These are phyloP conservation scores for Halictus rubicundus DNA, from an alignment of 1,140 invertebrate genomes.

Conservation along the genomic window DNA sequence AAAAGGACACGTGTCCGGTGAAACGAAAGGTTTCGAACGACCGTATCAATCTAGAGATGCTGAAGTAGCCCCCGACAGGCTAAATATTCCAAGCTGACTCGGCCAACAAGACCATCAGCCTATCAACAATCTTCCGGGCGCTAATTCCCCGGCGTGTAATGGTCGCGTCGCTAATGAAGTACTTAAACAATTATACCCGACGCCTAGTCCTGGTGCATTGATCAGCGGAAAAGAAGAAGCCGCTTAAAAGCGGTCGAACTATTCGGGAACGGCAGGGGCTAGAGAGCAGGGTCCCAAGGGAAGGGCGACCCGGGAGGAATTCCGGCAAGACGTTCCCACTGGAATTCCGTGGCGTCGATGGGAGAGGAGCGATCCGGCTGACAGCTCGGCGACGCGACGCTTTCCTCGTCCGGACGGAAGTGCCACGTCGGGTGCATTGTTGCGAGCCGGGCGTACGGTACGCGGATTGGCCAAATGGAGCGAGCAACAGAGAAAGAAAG, in stretches of 20 bases:
- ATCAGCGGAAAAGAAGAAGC: neutral
- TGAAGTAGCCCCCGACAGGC: no score
- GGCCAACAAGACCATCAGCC: no score
- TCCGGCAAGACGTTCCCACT: conserved; percentile 18
- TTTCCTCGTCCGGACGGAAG: conserved; percentile 68
- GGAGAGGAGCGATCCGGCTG: conserved; percentile 21
- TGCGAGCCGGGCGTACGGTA: conserved; percentile 55
- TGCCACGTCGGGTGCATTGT: conserved; percentile 71
- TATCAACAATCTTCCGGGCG: no score
- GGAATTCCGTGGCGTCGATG: conserved; percentile 33
- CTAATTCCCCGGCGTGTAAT: no score
- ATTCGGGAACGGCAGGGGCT: neutral
- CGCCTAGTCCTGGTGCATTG: neutral
- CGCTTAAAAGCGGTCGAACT: neutral
- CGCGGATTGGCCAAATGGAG: conserved; percentile 71
- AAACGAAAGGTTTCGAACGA: no score
- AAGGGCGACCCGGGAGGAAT: neutral
- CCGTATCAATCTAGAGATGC: no score
- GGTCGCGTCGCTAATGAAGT: neutral
- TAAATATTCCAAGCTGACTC: no score
- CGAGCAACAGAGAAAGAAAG: conserved; percentile 49
- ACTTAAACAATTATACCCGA: neutral
- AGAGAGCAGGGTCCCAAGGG: neutral
- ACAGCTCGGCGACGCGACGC: conserved; percentile 39
- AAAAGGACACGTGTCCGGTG: no score